Conservation (phyloP, 2,797 vertebrate genomes). For the Oreortyx pictus region DNA sequence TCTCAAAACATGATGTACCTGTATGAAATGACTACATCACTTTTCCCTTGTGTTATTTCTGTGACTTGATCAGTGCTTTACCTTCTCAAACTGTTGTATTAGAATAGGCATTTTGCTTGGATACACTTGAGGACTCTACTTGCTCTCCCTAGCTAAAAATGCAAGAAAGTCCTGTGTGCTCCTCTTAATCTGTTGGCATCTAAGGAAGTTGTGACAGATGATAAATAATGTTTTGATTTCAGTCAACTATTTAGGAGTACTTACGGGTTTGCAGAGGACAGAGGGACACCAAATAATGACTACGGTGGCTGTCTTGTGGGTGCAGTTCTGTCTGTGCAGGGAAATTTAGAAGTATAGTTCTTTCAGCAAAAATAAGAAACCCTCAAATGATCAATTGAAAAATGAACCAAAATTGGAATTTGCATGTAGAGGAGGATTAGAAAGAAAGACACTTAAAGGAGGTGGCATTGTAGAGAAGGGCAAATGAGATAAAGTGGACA, state of each 20-base stretch:
- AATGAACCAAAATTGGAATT: background rate
- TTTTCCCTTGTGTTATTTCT: background rate
- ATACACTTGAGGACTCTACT: background rate
- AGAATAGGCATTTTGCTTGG: background rate
- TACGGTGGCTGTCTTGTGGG: background rate
- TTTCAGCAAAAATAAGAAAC: background rate
- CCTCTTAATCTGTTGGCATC: background rate
- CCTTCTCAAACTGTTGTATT: background rate
- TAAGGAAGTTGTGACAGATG: background rate
- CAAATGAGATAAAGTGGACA: background rate
- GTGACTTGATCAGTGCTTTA: background rate
- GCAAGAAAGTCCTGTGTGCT: background rate
- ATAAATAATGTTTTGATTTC: background rate
- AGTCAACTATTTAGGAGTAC: background rate
- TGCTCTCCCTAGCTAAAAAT: background rate
- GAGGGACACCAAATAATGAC: background rate
- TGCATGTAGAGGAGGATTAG: background rate
- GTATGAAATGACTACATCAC: background rate
- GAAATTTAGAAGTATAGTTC: background rate
- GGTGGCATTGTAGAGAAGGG: background rate
- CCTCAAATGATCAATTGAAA: background rate
- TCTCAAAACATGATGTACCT: background rate
- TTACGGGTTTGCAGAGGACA: background rate
- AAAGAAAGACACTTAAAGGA: background rate
- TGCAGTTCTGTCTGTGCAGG: background rate